Evolutionary conservation across 2,113 vertebrate species (phyloP), one percentile per base, ranked within the genome.

Genomic region (Burhinus bistriatus): DNA sequence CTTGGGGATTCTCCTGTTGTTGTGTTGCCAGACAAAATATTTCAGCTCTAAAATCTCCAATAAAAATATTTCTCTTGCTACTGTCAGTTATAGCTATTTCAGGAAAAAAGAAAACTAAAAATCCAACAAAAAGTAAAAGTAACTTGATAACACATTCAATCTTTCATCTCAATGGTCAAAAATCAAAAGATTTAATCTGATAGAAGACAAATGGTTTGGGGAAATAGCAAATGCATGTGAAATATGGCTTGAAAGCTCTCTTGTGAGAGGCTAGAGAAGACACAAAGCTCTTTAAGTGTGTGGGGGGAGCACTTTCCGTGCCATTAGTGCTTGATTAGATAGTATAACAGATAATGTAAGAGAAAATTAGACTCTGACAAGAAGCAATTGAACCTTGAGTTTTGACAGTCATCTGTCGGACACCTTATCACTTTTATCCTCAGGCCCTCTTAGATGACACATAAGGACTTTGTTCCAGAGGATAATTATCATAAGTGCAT

Each of bases 161-260:
- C 87, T 96, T 88, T 79, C 89, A 92, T 96, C 82, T 85, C 70
- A 51, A 11, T 86, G 40, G 83, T 95, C 82, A 86, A 95, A 98
- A 97, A 87, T 94, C 72, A 92, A 95, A 97, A 87, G 55, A 83
- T 89, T 97, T 95, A 93, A 95, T 95, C 93, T 91, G 64, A 76
- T 90, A 83, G 87, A 95, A 97, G 89, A 96, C 69, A 97, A 97
- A 96, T 91, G 73, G 38, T 95, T 94, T 91, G 62, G 64, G 62
- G 89, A 96, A 98, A 96, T 91, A 93, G 66, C 20, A 95, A 92
- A 83, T 76, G 49, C 65, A 65, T 30, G 7, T 92, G 81, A 96
- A 97, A 97, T 96, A 94, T 81, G 76, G 34, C 42, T 94, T 96
- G 93, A 97, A 98, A 96, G 85, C 94, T 96, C 90, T 96, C 91